These are phyloP conservation scores for Rhynchonycteris naso DNA, from an alignment of 2,797 vertebrate genomes.

Conservation along the genomic window DNA sequence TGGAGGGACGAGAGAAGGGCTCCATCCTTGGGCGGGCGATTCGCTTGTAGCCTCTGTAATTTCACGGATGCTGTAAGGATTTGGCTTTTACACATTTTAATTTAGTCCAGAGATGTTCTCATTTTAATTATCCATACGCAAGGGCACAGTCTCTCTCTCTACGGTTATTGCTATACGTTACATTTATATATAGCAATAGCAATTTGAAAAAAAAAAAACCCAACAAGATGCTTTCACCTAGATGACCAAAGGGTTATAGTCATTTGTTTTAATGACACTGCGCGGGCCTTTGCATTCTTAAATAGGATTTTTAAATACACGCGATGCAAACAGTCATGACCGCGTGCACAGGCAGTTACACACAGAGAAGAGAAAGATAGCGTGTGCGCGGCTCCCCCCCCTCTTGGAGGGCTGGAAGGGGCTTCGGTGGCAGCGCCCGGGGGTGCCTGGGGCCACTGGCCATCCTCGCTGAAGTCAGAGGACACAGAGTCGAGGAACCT, in stretches of 20 bases:
- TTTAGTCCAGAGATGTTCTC: slow-evolving; percentile 77
- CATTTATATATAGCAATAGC: slow-evolving; percentile 78
- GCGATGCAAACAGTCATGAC: not conserved
- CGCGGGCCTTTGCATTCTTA: slow-evolving; percentile 65
- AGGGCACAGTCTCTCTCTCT: slow-evolving; percentile 75
- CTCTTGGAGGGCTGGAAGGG: not conserved
- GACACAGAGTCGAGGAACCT: not conserved
- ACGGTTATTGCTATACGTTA: slow-evolving; percentile 78
- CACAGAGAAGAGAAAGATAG: not conserved
- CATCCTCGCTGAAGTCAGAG: slow-evolving; percentile 17
- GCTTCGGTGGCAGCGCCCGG: not conserved
- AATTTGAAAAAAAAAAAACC: slow-evolving; percentile 52
- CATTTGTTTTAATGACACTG: slow-evolving; percentile 75
- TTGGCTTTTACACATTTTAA: slow-evolving; percentile 81
- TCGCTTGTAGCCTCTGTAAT: slow-evolving; percentile 71
- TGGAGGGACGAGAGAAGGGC: slow-evolving; percentile 43
- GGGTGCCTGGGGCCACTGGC: not conserved
- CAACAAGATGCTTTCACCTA: slow-evolving; percentile 56
- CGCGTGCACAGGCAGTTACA: not conserved
- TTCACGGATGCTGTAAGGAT: slow-evolving; percentile 81
- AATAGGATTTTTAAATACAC: slow-evolving; percentile 54
- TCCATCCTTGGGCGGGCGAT: slow-evolving; percentile 71
- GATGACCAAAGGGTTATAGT: slow-evolving; percentile 71
- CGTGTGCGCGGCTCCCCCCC: not conserved
- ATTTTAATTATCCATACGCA: slow-evolving; percentile 82